Base-by-base conservation (phyloP, 2,888 invertebrate species). In the Caenorhabditis plicata region DNA sequence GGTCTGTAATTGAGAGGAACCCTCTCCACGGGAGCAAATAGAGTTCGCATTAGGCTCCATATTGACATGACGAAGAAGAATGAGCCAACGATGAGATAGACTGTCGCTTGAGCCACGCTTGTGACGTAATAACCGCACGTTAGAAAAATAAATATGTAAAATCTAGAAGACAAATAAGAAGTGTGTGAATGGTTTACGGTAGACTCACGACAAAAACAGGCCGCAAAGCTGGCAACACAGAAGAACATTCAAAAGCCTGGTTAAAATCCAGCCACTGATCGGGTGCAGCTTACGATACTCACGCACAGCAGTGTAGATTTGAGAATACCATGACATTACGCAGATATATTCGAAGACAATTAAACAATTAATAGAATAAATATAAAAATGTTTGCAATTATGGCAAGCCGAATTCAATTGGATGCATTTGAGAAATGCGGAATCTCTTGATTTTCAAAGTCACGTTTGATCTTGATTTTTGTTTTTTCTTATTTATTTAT, bases 311-410 rank as follows among this genome's bases (percentile, higher is more conserved):
- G 51, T 56, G 63, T 75, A 75, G 44, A 75, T 72, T 22, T 60
- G 62, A 29, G 74, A 70, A 56, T 74, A 75, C 74, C 74, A 75
- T 40, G 74, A 75, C 75, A 75, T 75, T 64, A n/a, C n/a, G n/a
- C n/a, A n/a, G n/a, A n/a, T n/a, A n/a, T n/a, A n/a, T n/a, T n/a
- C n/a, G n/a, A n/a, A n/a, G n/a, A n/a, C n/a, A n/a, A n/a, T n/a
- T n/a, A n/a, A n/a, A n/a, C n/a, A n/a, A n/a, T n/a, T n/a, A n/a
- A n/a, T n/a, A n/a, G n/a, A n/a, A n/a, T n/a, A n/a, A n/a, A n/a
- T n/a, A n/a, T n/a, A n/a, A n/a, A n/a, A n/a, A n/a, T n/a, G n/a
- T n/a, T n/a, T n/a, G n/a, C n/a, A n/a, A n/a, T n/a, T n/a, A n/a
- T n/a, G n/a, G n/a, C n/a, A n/a, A n/a, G n/a, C n/a, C n/a, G n/a